Base-by-base conservation (phyloP, 2,888 invertebrate genomes). In the Geotrupes spiniger region DNA sequence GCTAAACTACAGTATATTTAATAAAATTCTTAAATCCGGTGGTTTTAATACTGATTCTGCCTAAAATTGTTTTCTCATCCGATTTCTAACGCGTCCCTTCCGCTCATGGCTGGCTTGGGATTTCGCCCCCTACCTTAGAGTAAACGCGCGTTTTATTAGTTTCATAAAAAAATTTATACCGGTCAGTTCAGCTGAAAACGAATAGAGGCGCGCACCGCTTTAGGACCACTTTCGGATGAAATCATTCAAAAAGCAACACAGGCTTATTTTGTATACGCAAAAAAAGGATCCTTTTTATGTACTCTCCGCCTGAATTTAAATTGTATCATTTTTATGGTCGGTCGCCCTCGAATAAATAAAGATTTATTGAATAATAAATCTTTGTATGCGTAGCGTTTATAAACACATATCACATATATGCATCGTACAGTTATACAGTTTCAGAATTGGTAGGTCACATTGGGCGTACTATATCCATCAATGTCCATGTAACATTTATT, bases 61-160 rank as follows among this genome's bases (percentile, higher is more conserved):
- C n/a, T n/a, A n/a, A n/a, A n/a, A n/a, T n/a, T n/a, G n/a, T n/a
- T n/a, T n/a, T n/a, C n/a, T n/a, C n/a, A n/a, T n/a, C n/a, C n/a
- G n/a, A n/a, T n/a, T n/a, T n/a, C n/a, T n/a, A n/a, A n/a, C n/a
- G n/a, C n/a, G n/a, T n/a, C n/a, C n/a, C n/a, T n/a, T n/a, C n/a
- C 56, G 59, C 60, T 60, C 61, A 62, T 58, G 63, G 61, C 60
- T 63, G 60, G 59, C 61, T 51, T 47, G 64, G 62, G 61, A 64
- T 52, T 54, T 56, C 29, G 41, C 46, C 51, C 55, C 42, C 44
- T 46, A 40, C 39, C 60, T 60, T 59, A 59, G 55, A 55, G 56
- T 60, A 60, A 63, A 63, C 57, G 64, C 52, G 53, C 57, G 57
- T 64, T 64, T 64, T 64, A 64, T 63, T 63, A 62, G 61, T 55